Evolutionary conservation across 2,888 invertebrate genomes (phyloP), one percentile per base, ranked within the genome.

Genomic region (Charanyca ferruginea): DNA sequence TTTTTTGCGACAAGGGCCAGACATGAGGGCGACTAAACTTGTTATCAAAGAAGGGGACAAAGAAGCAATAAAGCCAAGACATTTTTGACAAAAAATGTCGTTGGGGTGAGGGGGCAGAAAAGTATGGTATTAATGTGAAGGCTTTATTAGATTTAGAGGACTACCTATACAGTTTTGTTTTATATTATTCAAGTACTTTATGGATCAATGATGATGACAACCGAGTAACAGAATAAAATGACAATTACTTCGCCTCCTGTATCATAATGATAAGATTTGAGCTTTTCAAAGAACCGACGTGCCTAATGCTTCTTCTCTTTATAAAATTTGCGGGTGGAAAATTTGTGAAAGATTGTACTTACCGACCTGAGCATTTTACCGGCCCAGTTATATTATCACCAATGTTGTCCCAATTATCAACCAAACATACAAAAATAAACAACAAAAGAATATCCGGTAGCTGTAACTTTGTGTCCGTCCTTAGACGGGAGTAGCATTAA

Each of bases 401-500:
- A 62, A 63, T 75, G 42, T 69, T 53, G 62, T 64, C 38, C 22
- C 52, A 62, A 51, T 23, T 49, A 62, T 41, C 44, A 59, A 59
- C 44, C 66, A 73, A 59, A 63, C n/a, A 20, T 13, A 42, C 18
- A 16, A 49, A 60, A 44, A 69, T 55, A 42, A 58, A 0, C 5
- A 18, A 47, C 9, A 28, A 65, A 77, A 77, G 64, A 63, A 54
- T 16, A 65, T 22, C 45, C 47, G 48, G 45, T 72, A 72, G 69
- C 13, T 49, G 38, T 66, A 66, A 67, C 23, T 61, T 45, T 22
- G 58, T 66, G 63, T 79, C 77, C 80, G 61, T 66, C 68, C 65
- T 73, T 66, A 63, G 67, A 66, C 70, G 75, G 73, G 23, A 67
- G 54, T 70, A 79, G 75, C 9, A 60, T 47, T 70, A 63, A 59